phyloP scores from a whole-genome alignment of 2,113 vertebrate genomes.

The Dromaius novaehollandiae region DNA sequence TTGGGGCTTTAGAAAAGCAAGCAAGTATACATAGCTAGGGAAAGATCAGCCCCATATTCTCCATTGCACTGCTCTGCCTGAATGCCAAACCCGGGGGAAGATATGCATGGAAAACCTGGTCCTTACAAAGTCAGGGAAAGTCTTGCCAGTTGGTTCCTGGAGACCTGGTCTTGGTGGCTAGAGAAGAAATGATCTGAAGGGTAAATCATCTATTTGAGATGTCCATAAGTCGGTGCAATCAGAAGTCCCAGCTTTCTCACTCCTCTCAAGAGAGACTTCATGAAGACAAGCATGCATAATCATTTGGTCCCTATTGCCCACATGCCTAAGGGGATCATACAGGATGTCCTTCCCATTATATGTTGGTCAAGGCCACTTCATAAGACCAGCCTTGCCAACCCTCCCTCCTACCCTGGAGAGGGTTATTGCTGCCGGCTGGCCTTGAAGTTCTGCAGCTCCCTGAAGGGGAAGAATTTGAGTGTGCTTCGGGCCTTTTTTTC shows the following conservation, averaged over 20 bases:
- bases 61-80: accelerated
- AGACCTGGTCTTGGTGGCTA: not conserved
- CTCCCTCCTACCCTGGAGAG: not conserved
- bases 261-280: not conserved
- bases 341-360: not conserved
- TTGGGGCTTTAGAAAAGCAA: not conserved
- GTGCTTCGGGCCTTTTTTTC: not conserved
- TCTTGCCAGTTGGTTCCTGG: not conserved
- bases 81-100: not conserved
- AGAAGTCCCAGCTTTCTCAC: accelerated
- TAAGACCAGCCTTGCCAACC: not conserved
- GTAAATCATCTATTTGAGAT: not conserved
- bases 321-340: accelerated
- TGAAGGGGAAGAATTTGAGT: not conserved
- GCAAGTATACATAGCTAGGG: not conserved
- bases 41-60: not conserved
- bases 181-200: not conserved
- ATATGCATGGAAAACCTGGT: not conserved
- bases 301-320: not conserved
- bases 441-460: not conserved
- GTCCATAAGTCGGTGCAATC: not conserved
- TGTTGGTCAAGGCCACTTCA: accelerated
- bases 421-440: not conserved
- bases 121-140: not conserved
- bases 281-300: not conserved